These are phyloP conservation scores for Masnerella sp. DNA, from an alignment of 2,888 invertebrate genomes.

Conservation along the genomic window DNA sequence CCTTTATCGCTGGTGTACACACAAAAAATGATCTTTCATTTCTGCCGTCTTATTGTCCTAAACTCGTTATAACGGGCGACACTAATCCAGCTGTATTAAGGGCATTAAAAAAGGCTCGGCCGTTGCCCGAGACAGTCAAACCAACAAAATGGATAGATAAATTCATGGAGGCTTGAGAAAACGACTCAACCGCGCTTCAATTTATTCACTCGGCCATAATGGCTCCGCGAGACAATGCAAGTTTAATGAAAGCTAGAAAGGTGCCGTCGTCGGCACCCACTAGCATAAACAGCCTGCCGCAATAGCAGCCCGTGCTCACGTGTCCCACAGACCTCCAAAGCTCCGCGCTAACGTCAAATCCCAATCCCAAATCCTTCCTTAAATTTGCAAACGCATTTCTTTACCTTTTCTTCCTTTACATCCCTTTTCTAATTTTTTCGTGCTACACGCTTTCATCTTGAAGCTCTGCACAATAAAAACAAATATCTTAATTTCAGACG, in stretches of 20 bases:
- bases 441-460: too few species aligned
- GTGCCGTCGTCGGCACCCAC: constrained; percentile 63
- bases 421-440: too few species aligned
- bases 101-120: constrained; percentile 23
- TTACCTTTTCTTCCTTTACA: too few species aligned
- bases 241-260: constrained; percentile 73
- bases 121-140: neutral
- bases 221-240: constrained; percentile 72
- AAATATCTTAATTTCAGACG: too few species aligned
- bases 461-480: too few species aligned
- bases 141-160: constrained; percentile 38
- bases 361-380: too few species aligned
- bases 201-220: constrained; percentile 73
- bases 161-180: constrained; percentile 38
- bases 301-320: constrained; percentile 62
- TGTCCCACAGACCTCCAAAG: constrained; percentile 73
- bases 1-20: constrained; percentile 20
- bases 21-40: constrained; percentile 28
- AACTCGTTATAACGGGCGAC: constrained; percentile 36
- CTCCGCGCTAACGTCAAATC: too few species aligned
- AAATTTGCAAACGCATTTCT: too few species aligned
- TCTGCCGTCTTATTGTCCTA: constrained; percentile 36
- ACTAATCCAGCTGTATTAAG: constrained; percentile 41
- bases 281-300: constrained; percentile 71
- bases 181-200: constrained; percentile 64